Conservation (phyloP, 2,888 invertebrate species). For the Lordiphosa andalusiaca region DNA sequence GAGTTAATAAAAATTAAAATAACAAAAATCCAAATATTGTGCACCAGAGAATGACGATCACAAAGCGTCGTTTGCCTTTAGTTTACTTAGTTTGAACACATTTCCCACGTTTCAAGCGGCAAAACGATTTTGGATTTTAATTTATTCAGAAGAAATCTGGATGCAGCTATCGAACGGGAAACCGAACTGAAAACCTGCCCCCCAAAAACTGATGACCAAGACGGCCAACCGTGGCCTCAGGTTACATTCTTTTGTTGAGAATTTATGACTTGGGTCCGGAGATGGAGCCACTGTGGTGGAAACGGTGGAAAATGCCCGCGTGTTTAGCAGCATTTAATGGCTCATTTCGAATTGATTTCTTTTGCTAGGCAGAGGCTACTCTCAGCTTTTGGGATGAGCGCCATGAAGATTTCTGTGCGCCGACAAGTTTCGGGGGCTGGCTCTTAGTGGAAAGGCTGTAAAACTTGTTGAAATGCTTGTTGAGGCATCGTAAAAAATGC, state of each 20-base stretch:
- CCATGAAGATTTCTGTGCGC: slow-evolving; percentile 37
- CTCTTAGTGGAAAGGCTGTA: slow-evolving; percentile 74
- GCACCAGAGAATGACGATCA: slow-evolving; percentile 32
- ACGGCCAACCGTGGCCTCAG: slow-evolving; percentile 31
- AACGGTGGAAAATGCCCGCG: slow-evolving; percentile 74
- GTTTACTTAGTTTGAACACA: slow-evolving; percentile 41
- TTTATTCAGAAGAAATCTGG: slow-evolving; percentile 76
- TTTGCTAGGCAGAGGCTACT: slow-evolving; percentile 37
- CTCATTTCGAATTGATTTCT: slow-evolving; percentile 77
- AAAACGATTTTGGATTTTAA: slow-evolving; percentile 42
- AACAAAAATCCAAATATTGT: slow-evolving; percentile 57
- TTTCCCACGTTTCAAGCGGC: slow-evolving; percentile 69
- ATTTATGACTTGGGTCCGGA: slow-evolving; percentile 60
- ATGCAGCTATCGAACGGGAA: slow-evolving; percentile 66
- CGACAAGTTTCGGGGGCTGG: slow-evolving; percentile 53
- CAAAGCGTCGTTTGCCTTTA: not conserved
- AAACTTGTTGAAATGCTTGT: slow-evolving; percentile 74
- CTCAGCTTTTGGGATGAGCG: slow-evolving; percentile 37
- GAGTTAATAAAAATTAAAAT: slow-evolving; percentile 64
- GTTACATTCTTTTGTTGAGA: slow-evolving; percentile 73
- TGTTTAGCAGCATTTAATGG: slow-evolving; percentile 77
- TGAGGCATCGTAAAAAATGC: slow-evolving; percentile 65
- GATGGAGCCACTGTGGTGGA: slow-evolving; percentile 41
- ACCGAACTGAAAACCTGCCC: slow-evolving; percentile 41
- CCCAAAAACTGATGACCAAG: slow-evolving; percentile 27